Evolutionary conservation across 2,797 vertebrate species (phyloP).

Genomic region (Meriones psammophilus): DNA sequence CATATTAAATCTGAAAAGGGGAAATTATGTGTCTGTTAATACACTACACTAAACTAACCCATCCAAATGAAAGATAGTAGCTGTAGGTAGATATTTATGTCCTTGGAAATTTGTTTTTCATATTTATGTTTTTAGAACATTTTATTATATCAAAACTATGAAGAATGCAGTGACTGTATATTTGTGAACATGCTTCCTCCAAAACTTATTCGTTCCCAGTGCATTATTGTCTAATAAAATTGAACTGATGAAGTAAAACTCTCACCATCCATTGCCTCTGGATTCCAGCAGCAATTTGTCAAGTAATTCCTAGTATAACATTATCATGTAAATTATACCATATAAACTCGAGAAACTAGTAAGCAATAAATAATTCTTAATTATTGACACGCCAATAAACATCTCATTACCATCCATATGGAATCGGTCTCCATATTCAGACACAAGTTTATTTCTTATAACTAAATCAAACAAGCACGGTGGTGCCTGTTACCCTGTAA

Average conservation of each 20-base stretch:
- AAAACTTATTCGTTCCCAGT: slow-evolving; percentile 57
- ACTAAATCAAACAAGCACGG: not conserved
- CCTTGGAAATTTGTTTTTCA: slow-evolving; percentile 66
- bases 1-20: slow-evolving; percentile 8
- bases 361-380: slow-evolving; percentile 85
- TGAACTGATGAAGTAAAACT: slow-evolving; percentile 45
- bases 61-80: slow-evolving; percentile 55
- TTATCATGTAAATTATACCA: slow-evolving; percentile 85
- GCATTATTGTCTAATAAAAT: slow-evolving; percentile 28
- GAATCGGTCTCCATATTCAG: not conserved
- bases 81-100: slow-evolving; percentile 22
- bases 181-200: slow-evolving; percentile 49
- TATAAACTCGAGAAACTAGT: slow-evolving; percentile 81
- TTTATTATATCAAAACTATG: slow-evolving; percentile 61
- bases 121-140: slow-evolving; percentile 59
- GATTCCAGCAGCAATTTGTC: slow-evolving; percentile 75
- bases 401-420: slow-evolving; percentile 74
- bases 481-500: not conserved
- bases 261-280: slow-evolving; percentile 73
- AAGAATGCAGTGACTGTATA: not conserved
- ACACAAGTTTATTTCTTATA: slow-evolving; percentile 22
- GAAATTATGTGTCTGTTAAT: slow-evolving; percentile 54
- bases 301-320: slow-evolving; percentile 83
- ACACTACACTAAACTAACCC: slow-evolving; percentile 13
- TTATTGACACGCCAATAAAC: slow-evolving; percentile 84